Evolutionary conservation across 1,140 invertebrate species (phyloP).

Genomic region (Listronotus bonariensis): DNA sequence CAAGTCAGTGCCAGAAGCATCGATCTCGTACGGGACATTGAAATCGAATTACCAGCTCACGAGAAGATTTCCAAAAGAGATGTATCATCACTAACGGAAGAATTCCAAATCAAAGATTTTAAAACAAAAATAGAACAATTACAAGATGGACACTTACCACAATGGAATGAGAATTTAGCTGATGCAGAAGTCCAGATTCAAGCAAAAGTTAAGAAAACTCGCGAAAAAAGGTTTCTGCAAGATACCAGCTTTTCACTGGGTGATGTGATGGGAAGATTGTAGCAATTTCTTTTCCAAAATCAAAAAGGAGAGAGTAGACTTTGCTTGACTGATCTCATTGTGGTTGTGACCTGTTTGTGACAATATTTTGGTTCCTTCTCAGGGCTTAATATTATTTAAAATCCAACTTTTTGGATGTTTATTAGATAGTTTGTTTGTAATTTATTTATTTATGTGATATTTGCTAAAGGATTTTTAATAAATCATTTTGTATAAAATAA

Average conservation of each 20-base stretch:
- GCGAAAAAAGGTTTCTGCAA: conserved; percentile 11
- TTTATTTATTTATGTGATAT: too few species aligned
- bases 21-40: conserved; percentile 18
- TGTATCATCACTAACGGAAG: neutral
- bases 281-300: neutral
- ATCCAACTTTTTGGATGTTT: too few species aligned
- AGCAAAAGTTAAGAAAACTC: neutral
- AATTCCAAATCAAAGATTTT: neutral
- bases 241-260: conserved; percentile 12
- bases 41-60: conserved; percentile 28
- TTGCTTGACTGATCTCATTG: conserved; percentile 23
- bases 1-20: conserved; percentile 12
- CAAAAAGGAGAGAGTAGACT: conserved; percentile 30
- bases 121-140: too few species aligned
- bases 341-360: conserved; percentile 18
- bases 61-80: conserved; percentile 29
- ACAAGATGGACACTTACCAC: too few species aligned
- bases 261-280: conserved; percentile 25
- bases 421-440: too few species aligned
- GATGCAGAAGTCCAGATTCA: too few species aligned
- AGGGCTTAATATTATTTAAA: too few species aligned
- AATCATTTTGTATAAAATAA: too few species aligned
- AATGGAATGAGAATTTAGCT: too few species aligned
- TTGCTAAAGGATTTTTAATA: too few species aligned
- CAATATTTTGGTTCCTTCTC: neutral